phyloP scores from a whole-genome alignment of 2,888 invertebrate species.

The Diarsia mendica region DNA sequence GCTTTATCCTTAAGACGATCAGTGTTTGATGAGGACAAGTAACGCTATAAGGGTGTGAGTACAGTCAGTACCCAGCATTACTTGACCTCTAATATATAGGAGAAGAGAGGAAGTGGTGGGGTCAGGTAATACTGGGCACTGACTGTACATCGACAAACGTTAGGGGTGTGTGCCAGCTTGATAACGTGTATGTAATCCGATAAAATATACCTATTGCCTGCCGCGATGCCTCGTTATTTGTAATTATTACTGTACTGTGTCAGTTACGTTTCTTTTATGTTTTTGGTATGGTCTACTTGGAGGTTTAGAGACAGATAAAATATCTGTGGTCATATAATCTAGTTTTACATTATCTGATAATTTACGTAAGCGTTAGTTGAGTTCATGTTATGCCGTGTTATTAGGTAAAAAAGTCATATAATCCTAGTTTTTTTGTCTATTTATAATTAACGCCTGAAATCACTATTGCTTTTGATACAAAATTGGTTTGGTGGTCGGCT shows the following conservation, averaged over 20 bases:
- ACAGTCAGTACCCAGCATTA: too few species aligned
- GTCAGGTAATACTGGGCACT: too few species aligned
- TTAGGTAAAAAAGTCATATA: neutral
- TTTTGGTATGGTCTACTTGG: neutral
- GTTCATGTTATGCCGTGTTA: neutral
- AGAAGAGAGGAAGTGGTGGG: too few species aligned
- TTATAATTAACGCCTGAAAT: neutral
- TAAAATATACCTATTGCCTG: slow-evolving; percentile 84
- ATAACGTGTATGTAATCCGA: slow-evolving; percentile 86
- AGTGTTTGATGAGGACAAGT: slow-evolving; percentile 63
- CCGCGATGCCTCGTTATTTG: slow-evolving; percentile 80
- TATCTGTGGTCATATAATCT: too few species aligned
- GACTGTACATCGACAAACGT: slow-evolving; percentile 75
- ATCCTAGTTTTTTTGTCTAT: neutral
- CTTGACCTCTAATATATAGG: too few species aligned
- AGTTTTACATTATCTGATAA: neutral
- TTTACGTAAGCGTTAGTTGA: neutral
- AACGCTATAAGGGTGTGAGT: slow-evolving; percentile 77
- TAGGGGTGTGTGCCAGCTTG: slow-evolving; percentile 75
- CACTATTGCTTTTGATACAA: neutral
- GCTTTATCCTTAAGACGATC: slow-evolving; percentile 39
- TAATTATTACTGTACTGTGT: slow-evolving; percentile 78
- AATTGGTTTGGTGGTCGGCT: neutral
- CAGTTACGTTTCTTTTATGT: slow-evolving; percentile 63
- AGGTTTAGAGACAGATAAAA: too few species aligned